Base-by-base conservation (phyloP, 2,888 invertebrate genomes). In the Drosophila pegasa region DNA sequence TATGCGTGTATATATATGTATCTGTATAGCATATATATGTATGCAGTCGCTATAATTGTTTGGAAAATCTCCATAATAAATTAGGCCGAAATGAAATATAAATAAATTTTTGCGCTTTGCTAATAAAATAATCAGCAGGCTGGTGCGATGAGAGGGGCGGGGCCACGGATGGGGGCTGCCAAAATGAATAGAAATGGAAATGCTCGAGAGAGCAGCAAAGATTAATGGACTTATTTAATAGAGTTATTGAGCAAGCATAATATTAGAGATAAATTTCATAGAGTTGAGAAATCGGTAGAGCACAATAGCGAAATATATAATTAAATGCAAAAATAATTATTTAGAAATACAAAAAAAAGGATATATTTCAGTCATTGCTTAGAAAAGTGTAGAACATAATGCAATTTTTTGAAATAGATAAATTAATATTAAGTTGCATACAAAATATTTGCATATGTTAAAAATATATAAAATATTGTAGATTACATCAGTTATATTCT, bases 51-150 rank as follows among this genome's bases (percentile, higher is more conserved):
- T 45, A 57, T 79, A 76, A 79, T 79, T 79, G 78, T 60, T 55
- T 62, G 70, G 29, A 47, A 59, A 59, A 66, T 51, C 38, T 47
- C 54, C 63, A 66, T 71, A 77, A 80, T 77, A 82, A 80, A 77
- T 77, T 76, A 71, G 75, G 57, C 75, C 65, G 80, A 75, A 40
- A 83, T 66, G 77, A 82, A 77, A 77, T 66, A 71, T 76, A 74
- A 74, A 74, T 79, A 77, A 76, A 80, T 68, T 45, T 58, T 58
- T 61, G 65, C 71, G 75, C 57, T 78, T 75, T 62, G 78, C 78
- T 61, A 77, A 78, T 78, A 69, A 80, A 78, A 75, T 61, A 71
- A 58, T 71, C 57, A 43, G 20, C 1, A 9, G n/a, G 14, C 2
- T 37, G 25, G 25, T 1, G 20, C 3, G 6, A n/a, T n/a, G n/a